Conservation (phyloP, 92 coral and sea anemone genomes). For the Diadumene lineata region DNA sequence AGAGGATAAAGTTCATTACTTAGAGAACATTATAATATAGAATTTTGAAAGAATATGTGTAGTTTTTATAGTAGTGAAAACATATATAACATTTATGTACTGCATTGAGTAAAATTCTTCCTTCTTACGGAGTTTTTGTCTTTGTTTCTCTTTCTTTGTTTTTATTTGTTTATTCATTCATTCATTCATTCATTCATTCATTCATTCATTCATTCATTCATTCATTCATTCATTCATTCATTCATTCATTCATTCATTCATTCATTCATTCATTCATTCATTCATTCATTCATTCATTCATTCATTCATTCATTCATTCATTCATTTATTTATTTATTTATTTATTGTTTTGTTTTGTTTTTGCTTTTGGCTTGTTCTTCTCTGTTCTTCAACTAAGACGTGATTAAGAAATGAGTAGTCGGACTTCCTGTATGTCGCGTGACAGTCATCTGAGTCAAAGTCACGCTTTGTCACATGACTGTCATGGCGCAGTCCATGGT, state of each 20-base stretch:
- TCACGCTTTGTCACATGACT: constrained; percentile 55
- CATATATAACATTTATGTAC: too few species aligned
- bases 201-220: too few species aligned
- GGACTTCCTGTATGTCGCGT: constrained; percentile 19
- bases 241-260: background rate
- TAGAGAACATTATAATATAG: too few species aligned
- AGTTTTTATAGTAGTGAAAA: too few species aligned
- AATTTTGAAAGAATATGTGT: too few species aligned
- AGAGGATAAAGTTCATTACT: too few species aligned
- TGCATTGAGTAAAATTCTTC: too few species aligned
- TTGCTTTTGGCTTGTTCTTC: background rate
- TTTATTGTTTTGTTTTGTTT: background rate
- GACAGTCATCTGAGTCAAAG: background rate
- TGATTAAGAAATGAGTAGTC: background rate
- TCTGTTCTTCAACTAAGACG: background rate
- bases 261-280: background rate
- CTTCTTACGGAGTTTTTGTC: too few species aligned
- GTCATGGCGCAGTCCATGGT: constrained; percentile 42
- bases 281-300: background rate
- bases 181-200: too few species aligned
- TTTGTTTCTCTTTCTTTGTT: too few species aligned
- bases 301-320: background rate
- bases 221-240: too few species aligned
- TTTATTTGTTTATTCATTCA: too few species aligned
- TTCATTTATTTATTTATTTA: background rate